Base-by-base conservation (phyloP, 2,888 invertebrate species). In the Amphipyra tragopoginis region DNA sequence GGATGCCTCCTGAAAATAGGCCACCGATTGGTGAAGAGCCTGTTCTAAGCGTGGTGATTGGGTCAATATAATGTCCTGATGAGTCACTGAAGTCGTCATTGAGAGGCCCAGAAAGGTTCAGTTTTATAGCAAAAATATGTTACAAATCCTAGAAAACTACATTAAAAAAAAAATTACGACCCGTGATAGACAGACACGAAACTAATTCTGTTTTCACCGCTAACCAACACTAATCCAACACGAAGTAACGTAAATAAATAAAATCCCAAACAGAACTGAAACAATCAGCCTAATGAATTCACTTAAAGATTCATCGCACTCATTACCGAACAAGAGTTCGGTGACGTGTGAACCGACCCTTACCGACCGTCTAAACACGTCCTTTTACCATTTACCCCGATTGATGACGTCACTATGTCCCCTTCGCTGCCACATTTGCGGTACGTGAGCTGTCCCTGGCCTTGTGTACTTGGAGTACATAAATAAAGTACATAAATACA, bases 371-470 rank as follows among this genome's bases (percentile, higher is more conserved):
- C 82, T 78, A 15, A 15, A 34, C 51, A 43, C 69, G 87, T 86
- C 77, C 83, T 74, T 66, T 53, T 59, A 80, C 77, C 80, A 83
- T 88, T 89, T 89, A 86, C 80, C 83, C 83, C 84, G 84, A 89
- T 88, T 88, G 89, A 88, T 88, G 89, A 87, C 86, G 87, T 88
- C 89, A 88, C 81, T 84, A 81, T 81, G 83, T 85, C 85, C 84
- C 80, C 80, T 83, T 84, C 83, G 80, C 75, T 66, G 78, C 77
- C 84, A 83, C 83, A 82, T 83, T 84, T 79, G 74, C 72, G 52
- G 77, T 82, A 86, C 82, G 84, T 84, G 86, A 66, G 72, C 70
- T 57, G 60, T 73, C 77, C 69, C 36, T 52, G 54, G 34, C 11
- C 62, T 47, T 55, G 43, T 68, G 51, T 59, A 49, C 56, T 44